Percentiles rank a stretch among this genome's conserved stretches.
Conservation (phyloP, 2,888 invertebrate genomes). For the Conus canariensis region DNA sequence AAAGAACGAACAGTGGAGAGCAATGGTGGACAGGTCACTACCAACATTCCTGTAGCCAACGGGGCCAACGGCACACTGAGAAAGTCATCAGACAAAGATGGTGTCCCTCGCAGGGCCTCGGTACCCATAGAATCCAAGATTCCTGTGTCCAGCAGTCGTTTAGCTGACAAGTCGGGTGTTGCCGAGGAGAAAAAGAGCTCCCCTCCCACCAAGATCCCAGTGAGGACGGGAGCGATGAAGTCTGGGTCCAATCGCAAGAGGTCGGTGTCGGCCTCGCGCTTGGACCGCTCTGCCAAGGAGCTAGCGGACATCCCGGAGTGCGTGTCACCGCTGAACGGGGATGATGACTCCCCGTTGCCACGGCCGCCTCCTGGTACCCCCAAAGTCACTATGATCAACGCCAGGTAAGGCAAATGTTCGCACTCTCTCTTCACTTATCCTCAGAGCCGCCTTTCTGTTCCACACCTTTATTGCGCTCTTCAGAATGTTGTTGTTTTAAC, state of each 20-base stretch:
- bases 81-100: constrained; percentile 27
- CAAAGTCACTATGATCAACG: constrained; percentile 66
- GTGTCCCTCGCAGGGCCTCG: not conserved
- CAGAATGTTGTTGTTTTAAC: not conserved
- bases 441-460: not conserved
- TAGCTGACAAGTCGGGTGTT: not conserved
- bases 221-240: constrained; percentile 12
- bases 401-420: constrained; percentile 60
- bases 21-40: not conserved
- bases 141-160: constrained; percentile 24
- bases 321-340: constrained; percentile 50
- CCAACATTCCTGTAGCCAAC: not conserved
- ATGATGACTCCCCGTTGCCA: constrained; percentile 61
- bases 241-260: constrained; percentile 49
- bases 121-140: constrained; percentile 15
- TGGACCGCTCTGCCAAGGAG: constrained; percentile 52
- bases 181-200: constrained; percentile 17
- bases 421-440: not conserved
- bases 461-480: not conserved
- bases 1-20: not conserved
- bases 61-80: not conserved
- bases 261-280: constrained; percentile 64
- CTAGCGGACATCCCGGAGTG: constrained; percentile 53
- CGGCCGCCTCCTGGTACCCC: constrained; percentile 73
- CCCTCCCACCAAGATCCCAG: constrained; percentile 32